Evolutionary conservation across 2,888 invertebrate species (phyloP).

Genomic region (Eupithecia inturbata): DNA sequence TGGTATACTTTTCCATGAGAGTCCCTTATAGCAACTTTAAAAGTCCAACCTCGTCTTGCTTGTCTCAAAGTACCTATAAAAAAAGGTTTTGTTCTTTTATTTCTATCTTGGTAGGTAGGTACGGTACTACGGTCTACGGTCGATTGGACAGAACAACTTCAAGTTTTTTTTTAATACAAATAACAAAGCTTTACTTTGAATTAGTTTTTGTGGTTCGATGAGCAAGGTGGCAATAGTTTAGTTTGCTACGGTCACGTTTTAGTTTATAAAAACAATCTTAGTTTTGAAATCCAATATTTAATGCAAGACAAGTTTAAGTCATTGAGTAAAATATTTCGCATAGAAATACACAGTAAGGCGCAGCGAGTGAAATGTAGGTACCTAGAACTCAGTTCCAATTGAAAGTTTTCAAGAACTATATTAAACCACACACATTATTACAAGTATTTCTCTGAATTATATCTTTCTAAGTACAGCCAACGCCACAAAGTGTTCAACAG

Average conservation of each 20-base stretch:
- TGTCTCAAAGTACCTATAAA: neutral
- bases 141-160: conserved; percentile 23
- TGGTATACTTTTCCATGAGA: no score
- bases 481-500: neutral
- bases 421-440: neutral
- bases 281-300: neutral
- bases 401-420: neutral
- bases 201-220: conserved; percentile 32
- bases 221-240: conserved; percentile 23
- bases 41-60: neutral
- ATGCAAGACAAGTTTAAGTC: neutral
- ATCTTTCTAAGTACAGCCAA: neutral
- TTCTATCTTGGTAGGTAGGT: neutral
- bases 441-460: neutral
- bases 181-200: conserved; percentile 26
- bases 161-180: conserved; percentile 29
- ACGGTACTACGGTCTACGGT: conserved; percentile 40
- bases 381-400: neutral
- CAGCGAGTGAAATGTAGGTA: neutral
- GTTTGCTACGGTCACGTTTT: conserved; percentile 12
- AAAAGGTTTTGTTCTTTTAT: neutral
- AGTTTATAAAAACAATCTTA: neutral
- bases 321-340: no score
- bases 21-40: no score
- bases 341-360: no score